Conservation (phyloP, 92 coral and sea anemone genomes). For the Muricea muricata region DNA sequence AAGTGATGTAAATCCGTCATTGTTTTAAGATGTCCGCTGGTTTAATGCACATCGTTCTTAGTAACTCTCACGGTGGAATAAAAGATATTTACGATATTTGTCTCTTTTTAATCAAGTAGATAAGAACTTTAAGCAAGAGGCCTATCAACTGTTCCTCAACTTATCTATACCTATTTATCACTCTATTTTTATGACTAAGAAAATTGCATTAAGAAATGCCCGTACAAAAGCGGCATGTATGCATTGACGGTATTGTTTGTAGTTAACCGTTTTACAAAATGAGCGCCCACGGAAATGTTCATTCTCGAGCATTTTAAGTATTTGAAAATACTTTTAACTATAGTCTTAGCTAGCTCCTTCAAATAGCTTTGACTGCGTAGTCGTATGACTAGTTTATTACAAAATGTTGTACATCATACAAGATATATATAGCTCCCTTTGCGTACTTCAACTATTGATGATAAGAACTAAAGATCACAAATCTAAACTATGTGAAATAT, state of each 20-base stretch:
- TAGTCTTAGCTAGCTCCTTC: neutral
- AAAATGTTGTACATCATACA: neutral
- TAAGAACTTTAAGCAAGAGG: slow-evolving; percentile 11
- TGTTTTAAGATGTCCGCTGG: slow-evolving; percentile 3
- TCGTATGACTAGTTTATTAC: neutral
- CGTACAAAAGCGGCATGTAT: neutral
- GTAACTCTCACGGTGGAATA: slow-evolving; percentile 7
- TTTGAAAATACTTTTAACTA: neutral
- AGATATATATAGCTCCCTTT: neutral
- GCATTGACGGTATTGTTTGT: neutral
- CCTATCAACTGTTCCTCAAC: neutral
- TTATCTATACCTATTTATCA: neutral
- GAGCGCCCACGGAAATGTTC: neutral
- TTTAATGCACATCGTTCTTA: neutral
- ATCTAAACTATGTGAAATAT: neutral
- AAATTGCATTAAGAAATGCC: neutral
- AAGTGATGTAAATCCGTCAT: too few species aligned
- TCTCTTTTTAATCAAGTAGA: neutral
- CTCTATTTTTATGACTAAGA: neutral
- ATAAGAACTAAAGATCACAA: slow-evolving; percentile 1
- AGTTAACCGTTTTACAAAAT: neutral
- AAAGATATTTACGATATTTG: slow-evolving; percentile 1
- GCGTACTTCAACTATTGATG: neutral
- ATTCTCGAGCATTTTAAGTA: neutral
- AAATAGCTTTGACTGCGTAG: neutral